phyloP scores from a whole-genome alignment of 2,113 vertebrate genomes.

The Oryzias curvinotus region DNA sequence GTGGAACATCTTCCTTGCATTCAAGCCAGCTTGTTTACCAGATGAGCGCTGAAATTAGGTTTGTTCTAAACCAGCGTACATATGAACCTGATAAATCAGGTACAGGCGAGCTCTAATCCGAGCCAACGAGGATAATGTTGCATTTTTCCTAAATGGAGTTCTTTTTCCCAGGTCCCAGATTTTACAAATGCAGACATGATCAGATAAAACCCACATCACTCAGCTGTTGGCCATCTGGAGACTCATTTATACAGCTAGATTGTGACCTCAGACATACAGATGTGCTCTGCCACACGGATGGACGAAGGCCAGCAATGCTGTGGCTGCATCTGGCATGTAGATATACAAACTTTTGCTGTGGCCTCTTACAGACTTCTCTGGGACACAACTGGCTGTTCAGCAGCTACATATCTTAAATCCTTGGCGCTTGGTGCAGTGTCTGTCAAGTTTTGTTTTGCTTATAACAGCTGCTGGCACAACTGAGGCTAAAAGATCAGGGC shows the following conservation, averaged over 20 bases:
- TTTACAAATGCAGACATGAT: neutral
- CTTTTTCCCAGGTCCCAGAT: neutral
- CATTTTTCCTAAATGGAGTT: neutral
- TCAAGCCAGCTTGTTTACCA: neutral
- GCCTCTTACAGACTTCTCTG: neutral
- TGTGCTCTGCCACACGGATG: too few relatives aligned
- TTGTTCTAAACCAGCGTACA: neutral
- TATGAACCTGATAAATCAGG: neutral
- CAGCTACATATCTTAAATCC: neutral
- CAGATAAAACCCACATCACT: neutral
- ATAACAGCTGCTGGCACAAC: neutral
- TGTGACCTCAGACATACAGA: neutral
- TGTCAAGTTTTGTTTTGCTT: slow-evolving; percentile 4
- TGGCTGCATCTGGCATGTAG: too few relatives aligned
- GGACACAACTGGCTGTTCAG: neutral
- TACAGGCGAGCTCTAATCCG: neutral
- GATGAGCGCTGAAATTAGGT: neutral
- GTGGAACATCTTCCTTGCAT: neutral
- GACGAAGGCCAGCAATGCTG: too few relatives aligned
- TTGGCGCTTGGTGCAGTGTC: neutral
- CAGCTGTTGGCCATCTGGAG: neutral
- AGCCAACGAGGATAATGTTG: neutral
- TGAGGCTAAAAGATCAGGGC: slow-evolving; percentile 21
- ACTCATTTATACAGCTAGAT: neutral
- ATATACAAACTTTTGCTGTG: too few relatives aligned